Percentiles rank a stretch among this genome's conserved stretches.
phyloP scores from a whole-genome alignment of 2,888 invertebrate species.

The Barypeithes pellucidus region DNA sequence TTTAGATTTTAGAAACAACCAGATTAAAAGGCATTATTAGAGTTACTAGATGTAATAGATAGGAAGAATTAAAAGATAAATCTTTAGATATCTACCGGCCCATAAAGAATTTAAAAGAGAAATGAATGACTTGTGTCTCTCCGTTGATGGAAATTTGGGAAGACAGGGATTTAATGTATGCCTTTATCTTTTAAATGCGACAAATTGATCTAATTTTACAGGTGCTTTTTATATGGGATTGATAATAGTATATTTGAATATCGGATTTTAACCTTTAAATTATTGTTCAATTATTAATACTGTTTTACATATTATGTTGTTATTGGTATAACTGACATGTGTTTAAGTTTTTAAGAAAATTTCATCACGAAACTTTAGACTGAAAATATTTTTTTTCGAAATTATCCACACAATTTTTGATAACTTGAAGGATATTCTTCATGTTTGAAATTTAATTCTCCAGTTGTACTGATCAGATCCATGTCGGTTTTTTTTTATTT shows the following conservation, averaged over 20 bases:
- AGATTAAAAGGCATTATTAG: slow-evolving; percentile 42
- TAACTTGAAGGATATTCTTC: too few relatives aligned
- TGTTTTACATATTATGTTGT: too few relatives aligned
- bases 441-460: too few relatives aligned
- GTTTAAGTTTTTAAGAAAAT: too few relatives aligned
- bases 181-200: slow-evolving; percentile 29
- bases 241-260: background rate
- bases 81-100: slow-evolving; percentile 41
- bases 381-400: too few relatives aligned
- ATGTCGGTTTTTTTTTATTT: too few relatives aligned
- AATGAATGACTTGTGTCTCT: slow-evolving; percentile 25
- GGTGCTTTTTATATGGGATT: slow-evolving; percentile 29
- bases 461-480: too few relatives aligned
- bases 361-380: too few relatives aligned
- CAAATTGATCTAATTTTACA: slow-evolving; percentile 42
- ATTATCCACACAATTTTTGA: too few relatives aligned
- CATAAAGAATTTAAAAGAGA: slow-evolving; percentile 28
- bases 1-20: slow-evolving; percentile 44
- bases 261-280: background rate
- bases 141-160: slow-evolving; percentile 22
- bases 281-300: background rate
- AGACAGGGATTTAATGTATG: slow-evolving; percentile 24
- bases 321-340: too few relatives aligned
- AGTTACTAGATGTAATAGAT: slow-evolving; percentile 48
- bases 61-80: slow-evolving; percentile 36